Percentiles rank a stretch among this genome's conserved stretches.
Conservation (phyloP, 2,888 invertebrate species). For the Sicus ferrugineus region DNA sequence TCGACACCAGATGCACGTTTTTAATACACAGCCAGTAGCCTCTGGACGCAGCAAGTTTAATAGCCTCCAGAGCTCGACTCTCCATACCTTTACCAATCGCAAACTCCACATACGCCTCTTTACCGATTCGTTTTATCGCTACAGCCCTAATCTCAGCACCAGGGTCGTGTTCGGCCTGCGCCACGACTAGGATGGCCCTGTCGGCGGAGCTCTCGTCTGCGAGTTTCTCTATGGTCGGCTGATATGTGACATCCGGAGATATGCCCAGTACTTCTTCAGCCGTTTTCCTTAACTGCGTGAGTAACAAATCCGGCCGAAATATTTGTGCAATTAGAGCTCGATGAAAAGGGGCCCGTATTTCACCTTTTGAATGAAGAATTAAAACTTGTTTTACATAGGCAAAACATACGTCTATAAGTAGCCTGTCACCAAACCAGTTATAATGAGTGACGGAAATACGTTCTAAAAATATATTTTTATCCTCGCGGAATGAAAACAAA, state of each 20-base stretch:
- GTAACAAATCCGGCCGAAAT: conserved; percentile 82
- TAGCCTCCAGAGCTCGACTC: conserved; percentile 68
- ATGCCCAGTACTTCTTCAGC: conserved; percentile 68
- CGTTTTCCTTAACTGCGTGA: conserved; percentile 75
- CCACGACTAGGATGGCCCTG: conserved; percentile 84
- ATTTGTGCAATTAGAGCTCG: conserved; percentile 81
- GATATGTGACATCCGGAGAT: conserved; percentile 52
- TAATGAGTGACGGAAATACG: too few species aligned
- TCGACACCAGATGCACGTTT: conserved; percentile 80
- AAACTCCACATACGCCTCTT: conserved; percentile 71
- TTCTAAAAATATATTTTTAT: too few species aligned
- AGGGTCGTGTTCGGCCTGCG: conserved; percentile 91
- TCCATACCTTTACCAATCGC: conserved; percentile 85
- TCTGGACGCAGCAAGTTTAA: conserved; percentile 69
- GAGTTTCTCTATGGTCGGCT: conserved; percentile 59
- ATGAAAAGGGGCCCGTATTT: conserved; percentile 72
- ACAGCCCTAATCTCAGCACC: conserved; percentile 79
- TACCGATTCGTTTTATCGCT: conserved; percentile 66
- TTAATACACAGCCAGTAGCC: conserved; percentile 83
- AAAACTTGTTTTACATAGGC: too few species aligned
- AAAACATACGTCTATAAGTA: too few species aligned
- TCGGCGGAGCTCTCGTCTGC: conserved; percentile 57
- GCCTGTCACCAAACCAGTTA: too few species aligned
- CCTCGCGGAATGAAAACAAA: too few species aligned
- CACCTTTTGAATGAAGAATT: too few species aligned